These are phyloP conservation scores for Bombus impatiens DNA, from an alignment of 1,140 invertebrate genomes.

Conservation along the genomic window DNA sequence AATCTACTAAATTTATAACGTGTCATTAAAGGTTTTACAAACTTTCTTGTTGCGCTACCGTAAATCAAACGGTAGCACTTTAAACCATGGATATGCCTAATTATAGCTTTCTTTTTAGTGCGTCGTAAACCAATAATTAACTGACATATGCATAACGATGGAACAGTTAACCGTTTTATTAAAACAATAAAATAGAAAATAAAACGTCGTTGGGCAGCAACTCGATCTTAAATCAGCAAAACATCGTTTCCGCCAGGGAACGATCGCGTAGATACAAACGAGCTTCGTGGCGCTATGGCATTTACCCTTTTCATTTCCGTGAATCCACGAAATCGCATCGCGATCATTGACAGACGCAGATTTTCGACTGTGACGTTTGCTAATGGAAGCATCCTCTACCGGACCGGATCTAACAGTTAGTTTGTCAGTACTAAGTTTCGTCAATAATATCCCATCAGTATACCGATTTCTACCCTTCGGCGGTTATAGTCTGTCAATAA, in stretches of 20 bases:
- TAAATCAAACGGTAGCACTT: not conserved
- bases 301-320: constrained; percentile 43
- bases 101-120: not conserved
- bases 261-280: constrained; percentile 23
- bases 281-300: constrained; percentile 36
- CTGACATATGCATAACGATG: too few relatives aligned
- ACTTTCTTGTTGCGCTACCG: not conserved
- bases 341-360: constrained; percentile 18
- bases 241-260: constrained; percentile 24
- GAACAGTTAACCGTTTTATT: not conserved
- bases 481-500: not conserved
- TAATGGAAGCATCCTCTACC: not conserved
- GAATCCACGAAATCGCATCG: not conserved
- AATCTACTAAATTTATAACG: not conserved
- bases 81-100: not conserved
- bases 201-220: not conserved
- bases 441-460: not conserved
- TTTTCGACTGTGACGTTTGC: constrained; percentile 25
- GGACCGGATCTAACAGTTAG: not conserved
- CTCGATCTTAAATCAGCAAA: constrained; percentile 53
- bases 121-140: not conserved
- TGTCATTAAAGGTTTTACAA: not conserved
- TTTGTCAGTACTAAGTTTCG: not conserved
- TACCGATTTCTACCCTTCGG: not conserved
- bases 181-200: not conserved